A percentile compares a stretch with the other conserved stretches of the same genome.
These are phyloP conservation scores for Arvicanthis niloticus DNA, from an alignment of 2,113 vertebrate species.

Conservation along the genomic window DNA sequence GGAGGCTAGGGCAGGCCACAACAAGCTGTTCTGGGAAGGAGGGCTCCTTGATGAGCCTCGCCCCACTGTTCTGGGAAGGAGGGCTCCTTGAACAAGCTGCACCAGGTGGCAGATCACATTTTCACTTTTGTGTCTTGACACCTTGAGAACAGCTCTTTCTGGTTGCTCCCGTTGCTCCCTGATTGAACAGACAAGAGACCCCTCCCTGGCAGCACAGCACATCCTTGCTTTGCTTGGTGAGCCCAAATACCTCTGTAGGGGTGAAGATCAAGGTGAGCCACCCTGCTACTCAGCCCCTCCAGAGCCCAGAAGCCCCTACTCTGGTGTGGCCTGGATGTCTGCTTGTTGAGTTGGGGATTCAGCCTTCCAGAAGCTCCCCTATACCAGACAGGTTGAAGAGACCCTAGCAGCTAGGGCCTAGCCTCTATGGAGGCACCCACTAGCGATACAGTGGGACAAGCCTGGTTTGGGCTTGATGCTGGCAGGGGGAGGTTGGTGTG, in stretches of 20 bases:
- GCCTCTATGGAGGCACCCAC: not conserved
- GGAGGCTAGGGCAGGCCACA: not conserved
- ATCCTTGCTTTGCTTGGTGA: not conserved
- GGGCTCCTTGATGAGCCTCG: too few relatives aligned
- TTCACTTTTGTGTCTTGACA: conserved; percentile 52
- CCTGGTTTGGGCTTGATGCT: not conserved
- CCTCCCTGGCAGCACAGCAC: accelerated
- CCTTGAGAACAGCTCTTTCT: accelerated
- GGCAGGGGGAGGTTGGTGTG: too few relatives aligned
- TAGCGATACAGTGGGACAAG: not conserved
- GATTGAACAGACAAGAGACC: not conserved
- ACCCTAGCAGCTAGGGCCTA: not conserved
- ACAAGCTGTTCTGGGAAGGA: not conserved
- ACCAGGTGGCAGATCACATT: not conserved
- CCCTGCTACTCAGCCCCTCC: not conserved
- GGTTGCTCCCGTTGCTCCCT: accelerated
- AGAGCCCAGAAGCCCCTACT: not conserved
- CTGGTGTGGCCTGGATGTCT: not conserved
- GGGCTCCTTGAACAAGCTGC: not conserved
- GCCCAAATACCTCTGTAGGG: not conserved
- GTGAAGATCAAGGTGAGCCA: not conserved
- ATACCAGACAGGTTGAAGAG: not conserved
- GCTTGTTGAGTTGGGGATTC: not conserved
- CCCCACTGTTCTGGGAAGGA: too few relatives aligned
- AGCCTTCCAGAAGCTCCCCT: not conserved